phyloP scores from a whole-genome alignment of 2,888 invertebrate genomes.

The Andrena bucephala region DNA sequence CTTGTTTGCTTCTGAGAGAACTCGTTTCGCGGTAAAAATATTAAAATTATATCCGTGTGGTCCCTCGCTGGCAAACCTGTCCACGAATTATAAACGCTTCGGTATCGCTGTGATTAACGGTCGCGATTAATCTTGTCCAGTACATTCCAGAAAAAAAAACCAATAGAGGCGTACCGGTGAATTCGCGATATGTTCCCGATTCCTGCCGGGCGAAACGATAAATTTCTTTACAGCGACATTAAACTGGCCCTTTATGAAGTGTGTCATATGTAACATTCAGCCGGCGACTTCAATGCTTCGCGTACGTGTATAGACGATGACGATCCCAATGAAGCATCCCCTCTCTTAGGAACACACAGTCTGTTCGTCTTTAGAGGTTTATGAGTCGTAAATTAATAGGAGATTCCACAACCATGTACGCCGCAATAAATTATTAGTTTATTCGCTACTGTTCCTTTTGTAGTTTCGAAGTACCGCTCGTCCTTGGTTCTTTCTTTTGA shows the following conservation, averaged over 20 bases:
- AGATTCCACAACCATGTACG: neutral
- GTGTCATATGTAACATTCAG: neutral
- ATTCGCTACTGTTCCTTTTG: neutral
- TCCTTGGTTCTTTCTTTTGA: neutral
- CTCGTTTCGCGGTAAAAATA: no score
- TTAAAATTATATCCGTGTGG: conserved; percentile 9
- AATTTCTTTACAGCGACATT: neutral
- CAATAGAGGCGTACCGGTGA: neutral
- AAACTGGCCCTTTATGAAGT: neutral
- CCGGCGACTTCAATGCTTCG: neutral
- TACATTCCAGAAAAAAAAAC: neutral
- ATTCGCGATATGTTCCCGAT: neutral
- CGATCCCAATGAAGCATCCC: neutral
- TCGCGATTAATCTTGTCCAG: neutral
- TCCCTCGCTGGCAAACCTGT: neutral
- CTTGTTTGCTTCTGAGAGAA: neutral
- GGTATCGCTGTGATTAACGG: conserved; percentile 12
- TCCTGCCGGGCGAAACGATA: neutral
- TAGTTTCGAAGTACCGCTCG: neutral
- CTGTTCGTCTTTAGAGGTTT: neutral
- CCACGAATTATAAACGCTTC: neutral
- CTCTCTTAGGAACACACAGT: neutral
- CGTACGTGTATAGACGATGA: neutral
- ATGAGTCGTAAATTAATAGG: neutral
- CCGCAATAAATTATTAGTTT: neutral